A percentile compares a stretch with the other conserved stretches of the same genome.
phyloP scores from a whole-genome alignment of 2,888 invertebrate genomes.

The Dromius quadrimaculatus region DNA sequence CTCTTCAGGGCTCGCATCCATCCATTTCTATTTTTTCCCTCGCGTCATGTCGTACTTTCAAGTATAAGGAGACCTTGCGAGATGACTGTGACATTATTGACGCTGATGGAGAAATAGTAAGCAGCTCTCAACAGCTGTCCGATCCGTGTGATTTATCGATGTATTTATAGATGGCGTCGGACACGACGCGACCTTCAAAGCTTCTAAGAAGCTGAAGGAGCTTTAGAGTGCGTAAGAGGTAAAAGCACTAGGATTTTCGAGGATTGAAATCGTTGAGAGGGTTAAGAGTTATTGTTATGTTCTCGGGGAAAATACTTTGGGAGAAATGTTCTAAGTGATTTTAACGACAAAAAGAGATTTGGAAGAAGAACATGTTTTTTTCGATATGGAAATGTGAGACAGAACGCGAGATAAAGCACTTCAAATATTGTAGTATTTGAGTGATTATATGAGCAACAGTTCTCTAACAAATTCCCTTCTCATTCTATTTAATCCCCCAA shows the following conservation, averaged over 20 bases:
- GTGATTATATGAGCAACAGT: no score
- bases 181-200: slow-evolving; percentile 10
- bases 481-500: no score
- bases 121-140: slow-evolving; percentile 50
- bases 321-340: no score
- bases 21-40: slow-evolving; percentile 9
- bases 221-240: background rate
- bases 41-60: background rate
- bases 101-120: slow-evolving; percentile 51
- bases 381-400: no score
- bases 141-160: slow-evolving; percentile 42
- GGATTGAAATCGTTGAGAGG: background rate
- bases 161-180: slow-evolving; percentile 46
- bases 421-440: no score
- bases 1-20: background rate
- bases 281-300: background rate
- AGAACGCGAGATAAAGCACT: no score
- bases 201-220: background rate
- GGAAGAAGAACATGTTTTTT: no score
- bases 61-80: background rate
- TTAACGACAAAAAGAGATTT: no score
- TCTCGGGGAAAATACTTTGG: background rate
- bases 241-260: no score
- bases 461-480: no score
- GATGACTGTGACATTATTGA: slow-evolving; percentile 44